Conservation (phyloP, 35 echinoderm and acorn worm species). For the Antedon bifida region DNA sequence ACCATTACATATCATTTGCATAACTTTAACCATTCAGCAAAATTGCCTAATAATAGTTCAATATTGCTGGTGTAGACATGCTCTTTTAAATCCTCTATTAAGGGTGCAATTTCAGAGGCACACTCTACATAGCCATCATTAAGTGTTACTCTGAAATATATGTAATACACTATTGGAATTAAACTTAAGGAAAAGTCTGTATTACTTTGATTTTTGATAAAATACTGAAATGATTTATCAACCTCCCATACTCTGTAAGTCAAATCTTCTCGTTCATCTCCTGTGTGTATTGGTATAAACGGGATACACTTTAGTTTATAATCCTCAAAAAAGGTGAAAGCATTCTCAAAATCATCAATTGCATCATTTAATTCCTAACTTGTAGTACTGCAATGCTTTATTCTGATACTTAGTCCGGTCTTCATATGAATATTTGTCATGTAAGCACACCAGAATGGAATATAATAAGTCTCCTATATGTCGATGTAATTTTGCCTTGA, state of each 20-base stretch:
- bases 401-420: neutral
- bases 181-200: neutral
- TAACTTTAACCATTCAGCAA: too few relatives aligned
- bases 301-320: neutral
- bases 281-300: neutral
- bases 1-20: too few relatives aligned
- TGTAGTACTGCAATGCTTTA: neutral
- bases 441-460: neutral
- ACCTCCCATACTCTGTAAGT: neutral
- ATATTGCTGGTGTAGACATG: too few relatives aligned
- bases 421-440: neutral
- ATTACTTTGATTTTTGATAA: neutral
- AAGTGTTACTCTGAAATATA: neutral
- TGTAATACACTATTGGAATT: neutral
- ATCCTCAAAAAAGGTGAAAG: neutral
- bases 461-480: neutral
- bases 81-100: neutral
- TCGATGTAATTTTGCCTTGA: neutral
- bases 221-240: neutral
- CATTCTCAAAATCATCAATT: neutral
- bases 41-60: too few relatives aligned
- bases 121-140: neutral
- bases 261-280: too few relatives aligned
- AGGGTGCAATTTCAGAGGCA: neutral
- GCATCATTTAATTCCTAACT: neutral